Evolutionary conservation across 2,113 vertebrate genomes (phyloP).

Genomic region (Callocephalon fimbriatum): DNA sequence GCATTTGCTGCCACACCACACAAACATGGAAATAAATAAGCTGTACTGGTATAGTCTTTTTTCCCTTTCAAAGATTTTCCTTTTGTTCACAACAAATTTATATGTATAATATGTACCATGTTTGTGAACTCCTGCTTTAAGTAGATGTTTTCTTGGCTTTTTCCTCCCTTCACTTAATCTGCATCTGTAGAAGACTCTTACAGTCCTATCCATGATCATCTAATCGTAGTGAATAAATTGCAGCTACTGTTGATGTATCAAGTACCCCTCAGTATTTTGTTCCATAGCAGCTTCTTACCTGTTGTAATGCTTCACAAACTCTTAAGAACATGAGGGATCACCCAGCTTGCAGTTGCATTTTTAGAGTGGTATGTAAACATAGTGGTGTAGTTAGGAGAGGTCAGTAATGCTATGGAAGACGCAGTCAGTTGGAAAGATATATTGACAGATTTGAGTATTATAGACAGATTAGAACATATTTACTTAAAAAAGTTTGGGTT

Average conservation of each 20-base stretch:
- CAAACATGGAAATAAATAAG: not conserved
- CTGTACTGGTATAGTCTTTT: not conserved
- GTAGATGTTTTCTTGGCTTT: not conserved
- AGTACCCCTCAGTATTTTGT: not conserved
- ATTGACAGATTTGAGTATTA: not conserved
- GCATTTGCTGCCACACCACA: not conserved
- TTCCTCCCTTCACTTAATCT: not conserved
- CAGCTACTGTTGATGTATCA: not conserved
- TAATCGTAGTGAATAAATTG: not conserved
- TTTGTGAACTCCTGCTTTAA: not conserved
- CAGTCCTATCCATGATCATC: not conserved
- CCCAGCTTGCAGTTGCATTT: not conserved
- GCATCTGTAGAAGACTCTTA: not conserved
- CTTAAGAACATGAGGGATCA: not conserved
- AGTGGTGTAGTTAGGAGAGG: not conserved
- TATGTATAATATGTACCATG: not conserved
- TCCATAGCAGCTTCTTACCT: not conserved
- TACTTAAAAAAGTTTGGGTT: not conserved
- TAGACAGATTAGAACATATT: not conserved
- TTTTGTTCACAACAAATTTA: not conserved
- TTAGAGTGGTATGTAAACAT: not conserved
- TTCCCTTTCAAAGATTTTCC: not conserved
- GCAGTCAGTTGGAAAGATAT: not conserved
- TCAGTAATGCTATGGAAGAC: not conserved
- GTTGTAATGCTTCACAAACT: not conserved